Base-by-base conservation (phyloP, 2,113 vertebrate genomes). In the Stictonetta naevosa region DNA sequence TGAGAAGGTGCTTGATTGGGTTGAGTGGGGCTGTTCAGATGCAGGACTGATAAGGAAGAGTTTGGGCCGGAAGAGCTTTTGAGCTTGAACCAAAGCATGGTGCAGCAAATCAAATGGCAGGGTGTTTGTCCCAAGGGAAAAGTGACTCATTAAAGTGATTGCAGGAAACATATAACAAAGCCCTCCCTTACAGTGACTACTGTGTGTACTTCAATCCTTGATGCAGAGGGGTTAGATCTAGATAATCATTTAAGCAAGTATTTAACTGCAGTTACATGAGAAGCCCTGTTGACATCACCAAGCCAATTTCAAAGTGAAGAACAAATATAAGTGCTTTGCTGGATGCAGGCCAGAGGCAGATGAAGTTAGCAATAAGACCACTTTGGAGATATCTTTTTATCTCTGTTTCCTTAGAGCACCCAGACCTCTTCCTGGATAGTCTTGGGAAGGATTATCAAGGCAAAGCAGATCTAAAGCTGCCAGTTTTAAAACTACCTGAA, bases 251-350 rank as follows among this genome's bases (percentile, higher is more conserved):
- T 76, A n/a, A 76, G 31, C 25, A 66, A 26, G 10, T 84, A 69
- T 92, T 93, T 87, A 82, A 82, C 74, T 66, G 62, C 50, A 95
- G 67, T 78, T 58, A 69, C 55, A 64, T 58, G 69, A 96, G 77
- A 86, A 95, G 73, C 46, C 34, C 44, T 62, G 40, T n/a, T 94
- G 88, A 93, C 83, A 84, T 76, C 0, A 2, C 74, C 74, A 81
- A 92, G 83, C 25, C 58, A 53, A 75, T 95, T 96, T 92, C 83
- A 91, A 93, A 97, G 66, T 1, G 1, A 88, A 81, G 93, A 88
- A 58, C 29, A 79, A 38, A 86, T 84, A 74, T 96, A 96, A 96
- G 90, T 96, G 83, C 81, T 91, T 88, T 89, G 22, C 53, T 96
- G 93, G 92, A 86, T 44, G 31, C 79, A 28, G 22, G 90, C 91